Percentiles rank a stretch among this genome's conserved stretches.
Evolutionary conservation across 2,797 vertebrate genomes (phyloP).

Genomic region (Melanotaenia trifasciata): DNA sequence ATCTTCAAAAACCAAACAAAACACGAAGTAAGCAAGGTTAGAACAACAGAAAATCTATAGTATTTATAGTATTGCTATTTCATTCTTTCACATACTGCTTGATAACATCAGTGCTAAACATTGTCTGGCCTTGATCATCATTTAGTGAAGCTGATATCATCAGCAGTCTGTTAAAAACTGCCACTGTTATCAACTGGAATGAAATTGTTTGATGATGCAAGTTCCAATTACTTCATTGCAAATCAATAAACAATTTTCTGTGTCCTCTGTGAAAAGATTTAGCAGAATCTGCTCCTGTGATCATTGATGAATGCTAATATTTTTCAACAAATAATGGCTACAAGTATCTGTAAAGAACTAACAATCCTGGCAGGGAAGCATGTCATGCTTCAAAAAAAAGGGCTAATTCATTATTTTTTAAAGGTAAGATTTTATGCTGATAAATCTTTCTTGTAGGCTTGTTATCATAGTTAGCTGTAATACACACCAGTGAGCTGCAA

Average conservation of each 20-base stretch:
- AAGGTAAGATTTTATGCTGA: constrained; percentile 25
- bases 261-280: constrained; percentile 11
- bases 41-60: not conserved
- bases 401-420: constrained; percentile 32
- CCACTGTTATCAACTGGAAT: not conserved
- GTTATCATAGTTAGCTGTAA: constrained; percentile 22
- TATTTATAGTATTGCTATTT: not conserved
- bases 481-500: not conserved
- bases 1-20: not conserved
- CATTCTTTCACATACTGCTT: not conserved
- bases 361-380: constrained; percentile 22
- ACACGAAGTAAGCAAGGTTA: not conserved
- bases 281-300: constrained; percentile 28
- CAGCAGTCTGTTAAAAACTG: not conserved
- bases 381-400: constrained; percentile 24
- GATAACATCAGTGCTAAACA: not conserved
- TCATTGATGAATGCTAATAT: constrained; percentile 21
- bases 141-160: not conserved
- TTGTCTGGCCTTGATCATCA: not conserved
- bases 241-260: constrained; percentile 1
- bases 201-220: not conserved
- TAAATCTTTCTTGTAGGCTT: constrained; percentile 9
- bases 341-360: constrained; percentile 29
- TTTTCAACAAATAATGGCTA: constrained; percentile 20
- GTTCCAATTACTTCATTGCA: constrained; percentile 6